Evolutionary conservation across 2,888 invertebrate species (phyloP).

Genomic region (Rhimphoctona megacephalus): DNA sequence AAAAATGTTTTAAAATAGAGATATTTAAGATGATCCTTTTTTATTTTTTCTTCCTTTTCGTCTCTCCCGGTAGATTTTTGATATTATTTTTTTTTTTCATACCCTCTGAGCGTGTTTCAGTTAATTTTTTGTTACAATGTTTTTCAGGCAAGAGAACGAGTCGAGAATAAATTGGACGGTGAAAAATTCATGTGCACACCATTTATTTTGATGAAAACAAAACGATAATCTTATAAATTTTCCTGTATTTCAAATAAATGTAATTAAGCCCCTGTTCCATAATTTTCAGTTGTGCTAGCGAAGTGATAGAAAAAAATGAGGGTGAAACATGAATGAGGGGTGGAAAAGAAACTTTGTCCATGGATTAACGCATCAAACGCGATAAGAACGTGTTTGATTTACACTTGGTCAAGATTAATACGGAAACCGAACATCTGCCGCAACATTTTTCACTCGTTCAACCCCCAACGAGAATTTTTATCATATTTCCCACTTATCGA

Average conservation of each 20-base stretch:
- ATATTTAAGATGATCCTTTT: too few species aligned
- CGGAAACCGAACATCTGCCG: slow-evolving; percentile 82
- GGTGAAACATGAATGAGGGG: neutral
- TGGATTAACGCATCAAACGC: slow-evolving; percentile 66
- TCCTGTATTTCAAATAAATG: neutral
- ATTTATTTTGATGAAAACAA: too few species aligned
- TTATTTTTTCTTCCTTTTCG: neutral
- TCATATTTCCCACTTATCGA: slow-evolving; percentile 72
- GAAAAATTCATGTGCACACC: neutral
- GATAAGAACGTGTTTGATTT: slow-evolving; percentile 81
- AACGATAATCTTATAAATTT: neutral
- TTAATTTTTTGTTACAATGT: neutral
- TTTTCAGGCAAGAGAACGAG: neutral
- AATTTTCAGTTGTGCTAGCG: neutral
- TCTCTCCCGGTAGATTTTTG: neutral
- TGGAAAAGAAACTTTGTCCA: slow-evolving; percentile 22
- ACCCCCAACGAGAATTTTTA: slow-evolving; percentile 70
- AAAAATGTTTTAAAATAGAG: too few species aligned
- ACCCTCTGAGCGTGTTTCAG: too few species aligned
- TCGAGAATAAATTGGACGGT: neutral
- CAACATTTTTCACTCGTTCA: slow-evolving; percentile 78
- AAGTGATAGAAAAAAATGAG: neutral
- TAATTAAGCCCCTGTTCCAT: neutral
- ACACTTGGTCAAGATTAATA: slow-evolving; percentile 81
- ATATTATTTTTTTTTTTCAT: too few species aligned